Evolutionary conservation across 1,140 invertebrate genomes (phyloP), one percentile per base, ranked within the genome.

Genomic region (Choristoneura fumiferana): DNA sequence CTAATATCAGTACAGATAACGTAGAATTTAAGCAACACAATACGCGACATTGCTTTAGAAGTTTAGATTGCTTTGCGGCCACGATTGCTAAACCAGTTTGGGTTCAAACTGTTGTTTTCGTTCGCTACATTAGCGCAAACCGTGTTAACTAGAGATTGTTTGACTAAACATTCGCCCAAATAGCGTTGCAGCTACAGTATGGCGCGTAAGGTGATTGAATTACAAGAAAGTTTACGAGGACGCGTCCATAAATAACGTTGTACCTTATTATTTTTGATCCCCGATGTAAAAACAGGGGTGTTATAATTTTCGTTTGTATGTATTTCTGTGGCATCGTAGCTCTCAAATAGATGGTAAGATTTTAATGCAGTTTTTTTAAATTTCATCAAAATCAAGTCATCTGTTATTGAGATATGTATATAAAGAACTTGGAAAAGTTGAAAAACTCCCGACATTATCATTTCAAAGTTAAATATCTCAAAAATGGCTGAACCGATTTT

Each of bases 1-100:
- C 22, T 29, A 29, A 29, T 29, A 29, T 29, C 22, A 29, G 22
- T 6, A 29, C 4, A 49, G 43, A 49, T 49, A 49, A 29, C 22
- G 18, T 29, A 49, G 43, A 49, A 49, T 49, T 29, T 13, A 49
- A 40, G 39, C 39, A 40, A 49, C 43, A 33, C n/a, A 13, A 29
- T 49, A 12, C 43, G 18, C 18, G 0, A 49, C 22, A 49, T 49
- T 49, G 43, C 43, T 22, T 49, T n/a, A 8, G 17, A 49, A 49
- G 43, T 49, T 49, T 49, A 49, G 43, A 49, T 49, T 49, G 43
- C 43, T 49, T 49, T 33, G 43, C 22, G 43, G 43, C 43, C 10
- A 49, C 43, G 43, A 49, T 49, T 29, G 18, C 43, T 29, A 29
- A 49, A 49, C 22, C 43, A 49, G 43, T 49, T 49, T 37, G 14